Evolutionary conservation across 23 tunicate genomes (phyloP).

Genomic region (Aplidium turbinatum): DNA sequence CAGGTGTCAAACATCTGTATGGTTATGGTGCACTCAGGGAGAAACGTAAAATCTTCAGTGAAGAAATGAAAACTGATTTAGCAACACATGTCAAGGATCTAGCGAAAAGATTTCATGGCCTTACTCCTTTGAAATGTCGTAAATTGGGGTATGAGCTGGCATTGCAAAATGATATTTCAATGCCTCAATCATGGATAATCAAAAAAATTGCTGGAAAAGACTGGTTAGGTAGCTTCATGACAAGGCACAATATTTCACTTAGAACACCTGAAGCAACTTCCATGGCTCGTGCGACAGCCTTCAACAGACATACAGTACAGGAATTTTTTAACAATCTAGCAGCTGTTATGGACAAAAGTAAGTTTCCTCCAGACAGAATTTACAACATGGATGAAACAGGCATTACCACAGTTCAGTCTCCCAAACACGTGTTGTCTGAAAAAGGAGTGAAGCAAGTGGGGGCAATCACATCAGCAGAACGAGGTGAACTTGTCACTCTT

Average conservation of each 20-base stretch:
- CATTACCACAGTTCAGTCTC: slow-evolving; percentile 12
- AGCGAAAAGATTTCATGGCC: slow-evolving; percentile 11
- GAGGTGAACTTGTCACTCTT: slow-evolving; percentile 26
- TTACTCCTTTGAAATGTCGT: not conserved
- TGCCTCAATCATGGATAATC: not conserved
- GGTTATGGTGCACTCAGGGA: no score
- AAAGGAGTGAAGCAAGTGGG: slow-evolving; percentile 13
- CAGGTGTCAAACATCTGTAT: not conserved
- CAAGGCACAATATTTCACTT: not conserved
- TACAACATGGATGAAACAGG: slow-evolving; percentile 18
- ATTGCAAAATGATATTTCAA: no score
- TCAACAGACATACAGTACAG: not conserved
- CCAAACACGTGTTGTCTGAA: slow-evolving; percentile 10
- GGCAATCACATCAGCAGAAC: slow-evolving; percentile 7
- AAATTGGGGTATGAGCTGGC: not conserved
- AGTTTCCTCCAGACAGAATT: slow-evolving; percentile 8
- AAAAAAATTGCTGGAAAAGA: slow-evolving; percentile 4
- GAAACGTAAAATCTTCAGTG: not conserved
- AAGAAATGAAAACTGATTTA: not conserved
- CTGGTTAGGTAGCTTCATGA: not conserved
- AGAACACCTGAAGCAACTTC: slow-evolving; percentile 5
- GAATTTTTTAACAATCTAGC: slow-evolving; percentile 15
- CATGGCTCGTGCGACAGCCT: slow-evolving; percentile 12
- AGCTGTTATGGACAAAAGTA: not conserved
- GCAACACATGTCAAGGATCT: not conserved